These are phyloP conservation scores for Thysanoteuthis rhombus DNA, from an alignment of 2,888 invertebrate genomes.

Conservation along the genomic window DNA sequence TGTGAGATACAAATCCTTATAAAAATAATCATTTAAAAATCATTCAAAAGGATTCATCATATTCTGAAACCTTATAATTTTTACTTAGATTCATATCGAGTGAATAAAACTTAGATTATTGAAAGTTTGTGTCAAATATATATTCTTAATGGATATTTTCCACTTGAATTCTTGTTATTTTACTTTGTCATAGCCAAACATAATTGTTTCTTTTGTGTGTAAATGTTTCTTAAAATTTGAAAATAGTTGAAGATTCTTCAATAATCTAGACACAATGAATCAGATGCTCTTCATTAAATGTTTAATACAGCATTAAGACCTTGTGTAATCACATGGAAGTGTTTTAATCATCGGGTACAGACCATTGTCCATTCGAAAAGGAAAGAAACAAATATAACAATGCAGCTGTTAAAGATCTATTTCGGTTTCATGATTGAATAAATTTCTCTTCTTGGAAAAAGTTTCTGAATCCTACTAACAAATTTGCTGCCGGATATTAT, in stretches of 20 bases:
- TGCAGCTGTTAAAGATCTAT: not conserved
- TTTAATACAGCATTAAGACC: not conserved
- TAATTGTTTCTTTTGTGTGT: not conserved
- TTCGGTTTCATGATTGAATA: not conserved
- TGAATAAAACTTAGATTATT: too few species aligned
- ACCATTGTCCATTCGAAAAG: not conserved
- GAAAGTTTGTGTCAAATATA: too few species aligned
- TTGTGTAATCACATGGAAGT: not conserved
- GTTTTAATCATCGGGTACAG: not conserved
- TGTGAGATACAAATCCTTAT: too few species aligned
- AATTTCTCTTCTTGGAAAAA: not conserved
- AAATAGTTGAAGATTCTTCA: not conserved
- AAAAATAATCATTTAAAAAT: too few species aligned
- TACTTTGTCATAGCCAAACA: not conserved
- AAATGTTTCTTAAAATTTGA: not conserved
- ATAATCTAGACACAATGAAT: not conserved
- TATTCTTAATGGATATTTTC: not conserved
- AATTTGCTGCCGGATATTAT: not conserved
- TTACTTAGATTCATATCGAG: too few species aligned
- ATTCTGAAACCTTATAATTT: too few species aligned
- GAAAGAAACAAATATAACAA: not conserved
- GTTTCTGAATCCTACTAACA: not conserved
- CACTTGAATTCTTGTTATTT: not conserved
- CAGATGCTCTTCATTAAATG: not conserved
- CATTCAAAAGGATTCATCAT: too few species aligned